phyloP scores from a whole-genome alignment of 2,113 vertebrate species.

The Willisornis vidua region DNA sequence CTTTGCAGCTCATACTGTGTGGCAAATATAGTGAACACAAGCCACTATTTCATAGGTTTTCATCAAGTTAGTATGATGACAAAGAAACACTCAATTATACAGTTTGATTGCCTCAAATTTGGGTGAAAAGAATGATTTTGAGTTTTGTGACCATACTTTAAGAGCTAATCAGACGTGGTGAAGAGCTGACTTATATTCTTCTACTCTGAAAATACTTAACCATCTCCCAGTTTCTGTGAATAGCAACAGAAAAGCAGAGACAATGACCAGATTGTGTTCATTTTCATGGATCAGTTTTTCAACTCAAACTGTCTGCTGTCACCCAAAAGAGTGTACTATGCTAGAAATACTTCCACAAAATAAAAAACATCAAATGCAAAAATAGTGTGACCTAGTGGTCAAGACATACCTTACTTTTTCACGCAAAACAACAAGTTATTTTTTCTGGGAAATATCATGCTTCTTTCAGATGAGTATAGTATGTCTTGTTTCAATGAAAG shows the following conservation, averaged over 20 bases:
- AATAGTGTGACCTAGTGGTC: background rate
- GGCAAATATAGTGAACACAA: background rate
- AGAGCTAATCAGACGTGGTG: background rate
- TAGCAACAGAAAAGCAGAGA: background rate
- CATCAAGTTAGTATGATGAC: background rate
- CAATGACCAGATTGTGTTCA: slow-evolving; percentile 9
- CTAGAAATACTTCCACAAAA: background rate
- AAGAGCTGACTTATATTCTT: background rate
- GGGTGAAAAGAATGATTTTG: background rate
- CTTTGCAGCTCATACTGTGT: background rate
- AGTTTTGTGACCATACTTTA: background rate
- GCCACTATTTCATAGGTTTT: background rate
- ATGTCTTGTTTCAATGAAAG: background rate
- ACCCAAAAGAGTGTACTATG: background rate
- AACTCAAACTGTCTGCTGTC: background rate
- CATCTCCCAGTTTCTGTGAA: background rate
- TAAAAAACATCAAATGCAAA: slow-evolving; percentile 3
- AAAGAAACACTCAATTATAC: background rate
- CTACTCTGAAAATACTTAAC: background rate
- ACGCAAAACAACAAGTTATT: background rate
- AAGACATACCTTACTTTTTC: background rate
- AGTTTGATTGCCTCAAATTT: background rate
- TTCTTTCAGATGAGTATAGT: background rate
- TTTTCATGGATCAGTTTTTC: slow-evolving; percentile 22
- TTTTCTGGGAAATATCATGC: background rate